Evolutionary conservation across 2,888 invertebrate genomes (phyloP).

Genomic region (Amphiduros pacificus): DNA sequence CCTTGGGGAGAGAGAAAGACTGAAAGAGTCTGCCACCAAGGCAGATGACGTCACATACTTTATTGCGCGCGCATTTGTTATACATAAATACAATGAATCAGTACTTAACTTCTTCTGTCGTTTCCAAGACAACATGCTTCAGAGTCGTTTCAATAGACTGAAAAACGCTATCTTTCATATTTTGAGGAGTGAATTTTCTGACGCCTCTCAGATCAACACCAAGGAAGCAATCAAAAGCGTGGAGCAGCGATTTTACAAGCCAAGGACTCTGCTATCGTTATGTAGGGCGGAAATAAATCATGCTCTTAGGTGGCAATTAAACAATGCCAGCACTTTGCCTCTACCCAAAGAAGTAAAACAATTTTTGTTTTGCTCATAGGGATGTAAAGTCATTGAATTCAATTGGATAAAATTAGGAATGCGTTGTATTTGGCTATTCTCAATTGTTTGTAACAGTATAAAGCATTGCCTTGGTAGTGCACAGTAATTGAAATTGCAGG

Average conservation of each 20-base stretch:
- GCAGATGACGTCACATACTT: slow-evolving; percentile 9
- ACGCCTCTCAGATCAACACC: background rate
- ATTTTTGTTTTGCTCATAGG: background rate
- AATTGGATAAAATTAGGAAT: no score
- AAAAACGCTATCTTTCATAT: background rate
- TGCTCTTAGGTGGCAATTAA: slow-evolving; percentile 3
- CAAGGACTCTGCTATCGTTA: slow-evolving; percentile 1
- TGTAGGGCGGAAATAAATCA: slow-evolving; percentile 3
- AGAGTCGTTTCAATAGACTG: slow-evolving; percentile 1
- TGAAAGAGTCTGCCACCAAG: slow-evolving; percentile 1
- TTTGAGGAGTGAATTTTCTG: background rate
- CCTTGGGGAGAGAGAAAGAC: background rate
- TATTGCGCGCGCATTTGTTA: slow-evolving; percentile 9
- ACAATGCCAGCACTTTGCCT: background rate
- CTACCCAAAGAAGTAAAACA: background rate
- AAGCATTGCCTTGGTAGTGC: no score
- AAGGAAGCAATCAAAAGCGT: background rate
- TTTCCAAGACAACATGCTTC: slow-evolving; percentile 1
- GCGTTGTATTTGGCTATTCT: no score
- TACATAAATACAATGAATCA: background rate
- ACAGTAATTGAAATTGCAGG: no score
- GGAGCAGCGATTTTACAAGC: background rate
- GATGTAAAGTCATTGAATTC: background rate
- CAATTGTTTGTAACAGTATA: no score
- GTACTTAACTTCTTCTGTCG: slow-evolving; percentile 2